These are phyloP conservation scores for Acrossocheilus fasciatus DNA, from an alignment of 2,797 vertebrate species.

Conservation along the genomic window DNA sequence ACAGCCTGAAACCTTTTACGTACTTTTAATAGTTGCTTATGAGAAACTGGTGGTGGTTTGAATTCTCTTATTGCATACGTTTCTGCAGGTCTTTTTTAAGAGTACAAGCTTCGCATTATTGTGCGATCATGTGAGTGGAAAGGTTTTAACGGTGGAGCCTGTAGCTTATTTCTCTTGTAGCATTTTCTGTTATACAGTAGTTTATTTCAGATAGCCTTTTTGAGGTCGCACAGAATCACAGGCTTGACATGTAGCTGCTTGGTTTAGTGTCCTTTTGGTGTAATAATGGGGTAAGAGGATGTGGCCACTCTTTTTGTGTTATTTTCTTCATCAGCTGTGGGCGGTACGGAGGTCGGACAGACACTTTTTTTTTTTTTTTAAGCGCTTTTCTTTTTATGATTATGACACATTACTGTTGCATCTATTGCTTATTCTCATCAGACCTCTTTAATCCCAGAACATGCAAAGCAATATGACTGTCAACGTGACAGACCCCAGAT, in stretches of 20 bases:
- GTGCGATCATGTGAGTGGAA: slow-evolving; percentile 29
- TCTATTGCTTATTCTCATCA: background rate
- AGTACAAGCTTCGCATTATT: background rate
- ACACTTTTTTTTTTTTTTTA: background rate
- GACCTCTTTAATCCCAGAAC: slow-evolving; percentile 17
- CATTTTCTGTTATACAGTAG: slow-evolving; percentile 60
- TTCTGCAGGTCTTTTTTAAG: slow-evolving; percentile 45
- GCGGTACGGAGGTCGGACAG: background rate
- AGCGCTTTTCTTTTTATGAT: background rate
- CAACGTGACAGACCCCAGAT: background rate
- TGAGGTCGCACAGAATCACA: slow-evolving; percentile 52
- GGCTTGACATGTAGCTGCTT: slow-evolving; percentile 62
- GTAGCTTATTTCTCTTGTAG: slow-evolving; percentile 68
- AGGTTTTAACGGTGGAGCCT: slow-evolving; percentile 54
- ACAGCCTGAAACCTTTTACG: slow-evolving; percentile 29
- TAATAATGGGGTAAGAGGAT: background rate
- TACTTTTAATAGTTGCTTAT: slow-evolving; percentile 51
- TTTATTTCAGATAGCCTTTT: slow-evolving; percentile 69
- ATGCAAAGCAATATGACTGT: slow-evolving; percentile 27
- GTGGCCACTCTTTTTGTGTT: background rate
- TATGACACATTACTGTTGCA: background rate
- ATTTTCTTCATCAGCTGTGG: background rate
- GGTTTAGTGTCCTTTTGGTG: slow-evolving; percentile 52
- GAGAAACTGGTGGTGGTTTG: slow-evolving; percentile 48
- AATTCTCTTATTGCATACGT: slow-evolving; percentile 56